phyloP scores from a whole-genome alignment of 35 echinoderm and acorn worm species.

The Acanthaster planci region DNA sequence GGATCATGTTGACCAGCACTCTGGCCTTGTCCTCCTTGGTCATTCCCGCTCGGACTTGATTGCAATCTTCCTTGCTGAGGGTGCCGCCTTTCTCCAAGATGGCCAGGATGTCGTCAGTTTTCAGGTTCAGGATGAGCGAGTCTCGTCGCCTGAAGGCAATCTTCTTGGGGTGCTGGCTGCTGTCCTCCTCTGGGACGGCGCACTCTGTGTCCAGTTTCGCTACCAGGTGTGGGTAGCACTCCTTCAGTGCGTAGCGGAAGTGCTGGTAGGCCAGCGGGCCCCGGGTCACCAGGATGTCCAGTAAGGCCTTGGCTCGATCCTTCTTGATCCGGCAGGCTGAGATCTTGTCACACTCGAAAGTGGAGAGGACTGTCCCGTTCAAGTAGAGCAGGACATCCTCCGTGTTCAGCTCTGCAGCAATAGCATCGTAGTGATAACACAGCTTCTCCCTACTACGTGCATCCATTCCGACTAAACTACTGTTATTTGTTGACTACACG shows the following conservation, averaged over 20 bases:
- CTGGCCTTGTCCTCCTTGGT: slow-evolving; percentile 73
- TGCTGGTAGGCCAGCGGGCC: slow-evolving; percentile 77
- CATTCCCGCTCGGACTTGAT: slow-evolving; percentile 49
- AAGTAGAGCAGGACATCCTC: slow-evolving; percentile 75
- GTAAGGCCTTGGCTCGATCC: slow-evolving; percentile 49
- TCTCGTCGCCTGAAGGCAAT: slow-evolving; percentile 55
- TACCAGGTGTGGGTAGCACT: slow-evolving; percentile 69
- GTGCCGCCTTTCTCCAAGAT: slow-evolving; percentile 48
- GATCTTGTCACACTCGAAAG: slow-evolving; percentile 78
- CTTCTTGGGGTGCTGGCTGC: slow-evolving; percentile 44
- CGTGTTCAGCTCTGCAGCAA: slow-evolving; percentile 63
- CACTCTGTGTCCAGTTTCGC: slow-evolving; percentile 47
- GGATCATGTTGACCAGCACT: slow-evolving; percentile 67
- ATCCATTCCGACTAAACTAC: slow-evolving; percentile 42
- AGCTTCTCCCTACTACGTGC: slow-evolving; percentile 68
- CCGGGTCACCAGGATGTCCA: slow-evolving; percentile 67
- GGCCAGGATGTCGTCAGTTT: slow-evolving; percentile 59
- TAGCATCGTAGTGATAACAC: slow-evolving; percentile 43
- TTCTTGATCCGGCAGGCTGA: slow-evolving; percentile 34
- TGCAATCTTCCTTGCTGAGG: slow-evolving; percentile 55
- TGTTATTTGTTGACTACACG: too few species aligned
- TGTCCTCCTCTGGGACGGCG: neutral
- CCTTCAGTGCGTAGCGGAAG: slow-evolving; percentile 76
- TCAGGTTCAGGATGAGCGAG: slow-evolving; percentile 67
- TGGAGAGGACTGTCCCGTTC: slow-evolving; percentile 63